A percentile compares a stretch with the other conserved stretches of the same genome.
These are phyloP conservation scores for Eudasyphora cyanicolor DNA, from an alignment of 2,888 invertebrate genomes.

Conservation along the genomic window DNA sequence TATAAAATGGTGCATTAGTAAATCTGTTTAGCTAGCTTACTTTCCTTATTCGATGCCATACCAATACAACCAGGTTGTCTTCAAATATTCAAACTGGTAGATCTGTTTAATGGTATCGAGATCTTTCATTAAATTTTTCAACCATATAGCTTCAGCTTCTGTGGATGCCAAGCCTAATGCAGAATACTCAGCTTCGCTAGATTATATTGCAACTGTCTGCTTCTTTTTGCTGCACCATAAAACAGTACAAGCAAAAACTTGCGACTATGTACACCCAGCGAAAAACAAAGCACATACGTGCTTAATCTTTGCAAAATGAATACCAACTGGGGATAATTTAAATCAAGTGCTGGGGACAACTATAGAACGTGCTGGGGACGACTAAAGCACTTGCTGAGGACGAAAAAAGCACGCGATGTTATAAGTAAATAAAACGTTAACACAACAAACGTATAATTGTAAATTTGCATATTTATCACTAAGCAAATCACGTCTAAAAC, in stretches of 20 bases:
- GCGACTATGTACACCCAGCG: too few species aligned
- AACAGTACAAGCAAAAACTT: constrained; percentile 11
- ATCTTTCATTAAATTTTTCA: constrained; percentile 6
- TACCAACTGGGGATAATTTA: too few species aligned
- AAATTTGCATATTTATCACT: too few species aligned
- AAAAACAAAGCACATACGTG: too few species aligned
- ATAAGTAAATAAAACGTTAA: too few species aligned
- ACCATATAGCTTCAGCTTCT: constrained; percentile 32
- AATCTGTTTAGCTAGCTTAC: neutral
- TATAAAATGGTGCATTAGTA: constrained; percentile 16
- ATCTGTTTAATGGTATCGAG: neutral
- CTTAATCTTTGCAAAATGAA: too few species aligned
- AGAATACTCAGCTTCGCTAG: constrained; percentile 25
- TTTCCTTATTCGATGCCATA: neutral
- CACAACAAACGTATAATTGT: too few species aligned
- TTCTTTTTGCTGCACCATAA: constrained; percentile 33
- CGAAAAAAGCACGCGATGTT: too few species aligned
- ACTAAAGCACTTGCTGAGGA: too few species aligned
- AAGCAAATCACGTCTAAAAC: too few species aligned
- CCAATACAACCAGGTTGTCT: constrained; percentile 11
- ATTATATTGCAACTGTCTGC: constrained; percentile 24
- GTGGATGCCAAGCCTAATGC: constrained; percentile 16
- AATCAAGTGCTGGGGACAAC: too few species aligned
- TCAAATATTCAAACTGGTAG: neutral
- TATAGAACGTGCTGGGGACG: too few species aligned